Base-by-base conservation (phyloP, 2,113 vertebrate species). In the Sterna hirundo region DNA sequence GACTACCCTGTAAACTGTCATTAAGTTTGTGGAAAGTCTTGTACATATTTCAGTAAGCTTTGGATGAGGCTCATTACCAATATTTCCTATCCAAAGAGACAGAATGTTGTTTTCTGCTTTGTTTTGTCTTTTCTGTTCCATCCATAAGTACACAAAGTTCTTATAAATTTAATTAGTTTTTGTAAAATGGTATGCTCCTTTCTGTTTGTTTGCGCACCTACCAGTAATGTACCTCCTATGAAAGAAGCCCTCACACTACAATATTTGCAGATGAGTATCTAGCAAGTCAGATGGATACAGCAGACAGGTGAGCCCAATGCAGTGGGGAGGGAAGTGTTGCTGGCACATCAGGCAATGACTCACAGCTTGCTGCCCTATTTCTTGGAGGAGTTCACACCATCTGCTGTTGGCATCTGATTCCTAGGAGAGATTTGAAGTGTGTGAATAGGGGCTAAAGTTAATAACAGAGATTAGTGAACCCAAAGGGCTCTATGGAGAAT, bases 151-250 rank as follows among this genome's bases (percentile, higher is more conserved):
- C 34, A 44, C 7, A 29, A 60, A 71, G 5, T 80, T 88, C 10
- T 90, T 93, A 34, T 8, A 71, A 88, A 62, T 26, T n/a, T 15
- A 61, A 20, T 80, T 47, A 51, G 5, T 58, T 5, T 76, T 88
- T 76, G 9, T 79, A n/a, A 68, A 91, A 58, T 44, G 3, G 7
- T 51, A 20, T 32, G 6, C 5, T 83, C 25, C 22, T 75, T 84
- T 58, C 54, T 60, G 9, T 65, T 83, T 72, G 2, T 70, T 61
- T 82, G 75, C 23, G 36, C 34, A 49, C 19, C 27, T 72, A 5
- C 11, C n/a, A 58, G 25, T 54, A 42, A 15, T 0, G 1, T 11
- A 19, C 2, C 13, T n/a, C 23, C 47, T 69, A 0, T 30, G 57
- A 71, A 18, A 15, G 29, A 11, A 75, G 55, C 19, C 47, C 49